Base-by-base conservation (phyloP, 2,888 invertebrate species). In the Ctenicera cuprea region DNA sequence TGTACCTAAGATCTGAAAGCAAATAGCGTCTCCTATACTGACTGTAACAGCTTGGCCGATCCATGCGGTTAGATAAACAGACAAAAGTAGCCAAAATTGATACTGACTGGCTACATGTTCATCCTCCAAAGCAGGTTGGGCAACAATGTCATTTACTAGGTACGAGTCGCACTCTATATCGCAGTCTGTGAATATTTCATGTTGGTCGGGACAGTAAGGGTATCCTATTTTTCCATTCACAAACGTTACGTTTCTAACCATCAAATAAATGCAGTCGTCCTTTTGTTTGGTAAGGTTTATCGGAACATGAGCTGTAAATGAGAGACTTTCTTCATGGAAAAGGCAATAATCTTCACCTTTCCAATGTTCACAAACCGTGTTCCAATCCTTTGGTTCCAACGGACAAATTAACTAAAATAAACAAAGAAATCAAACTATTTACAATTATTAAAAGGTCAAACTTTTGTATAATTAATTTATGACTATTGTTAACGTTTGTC, bases 11-110 rank as follows among this genome's bases (percentile, higher is more conserved):
- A 95, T 88, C 82, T 94, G 92, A 85, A 97, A 96, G 83, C 96
- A 96, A 74, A 97, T 94, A 0, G 97, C 94, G 88, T 98, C 97
- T 0, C 94, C 94, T 67, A 97, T 91, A 76, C 95, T 95, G 16
- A 96, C 94, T 1, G 95, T 93, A 0, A 97, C 94, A 0, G 96
- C 94, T 90, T 96, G 95, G 1, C 94, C 93, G 22, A 94, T 87
- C 94, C 96, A 97, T 73, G 93, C 94, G 11, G 94, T 81, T n/a
- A 94, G 90, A 86, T 95, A 92, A 69, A 95, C 87, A 22, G 91
- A 81, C 77, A 96, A 91, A 82, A 97, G 94, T 77, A 94, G 83
- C 92, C 95, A 94, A 84, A 97, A 97, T 81, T 93, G 92, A 77
- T 90, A 86, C 84, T 89, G 66, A 74, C 87, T 66, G 81, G 86